Base-by-base conservation (phyloP, 2,888 invertebrate species). In the Nomada lathburiana region DNA sequence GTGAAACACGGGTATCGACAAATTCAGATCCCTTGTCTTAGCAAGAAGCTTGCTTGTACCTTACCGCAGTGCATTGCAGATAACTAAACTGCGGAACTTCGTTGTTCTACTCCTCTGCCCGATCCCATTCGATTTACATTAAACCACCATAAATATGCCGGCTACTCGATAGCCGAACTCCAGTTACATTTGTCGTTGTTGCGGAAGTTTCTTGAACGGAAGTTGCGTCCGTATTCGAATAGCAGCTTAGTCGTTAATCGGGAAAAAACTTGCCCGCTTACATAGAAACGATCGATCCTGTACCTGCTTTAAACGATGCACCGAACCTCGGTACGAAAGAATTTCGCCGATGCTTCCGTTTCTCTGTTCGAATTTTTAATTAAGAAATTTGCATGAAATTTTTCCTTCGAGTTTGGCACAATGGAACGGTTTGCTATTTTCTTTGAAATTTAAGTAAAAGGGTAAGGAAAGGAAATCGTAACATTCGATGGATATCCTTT, bases 101-200 rank as follows among this genome's bases (percentile, higher is more conserved):
- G 60, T 59, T 68, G 71, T 52, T 47, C 67, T 29, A 74, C 71
- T 76, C 52, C 42, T 36, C 29, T 55, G n/a, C 63, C 20, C 57
- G 50, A 55, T 63, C 73, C 69, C 67, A 59, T 77, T 76, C 65
- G 63, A 85, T 72, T 86, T 85, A 59, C 81, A 78, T 83, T 81
- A 76, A 62, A 85, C 53, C 60, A 52, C 20, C 59, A 64, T 83
- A 80, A 80, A 82, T 67, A 77, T 65, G 36, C 57, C 53, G 55
- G 55, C 50, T 36, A 59, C 68, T 84, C 74, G 79, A 79, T 77
- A 63, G 67, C 53, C 68, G 26, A 72, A 75, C 62, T 71, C 68
- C 57, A 57, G 69, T 79, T 80, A 76, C 79, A 76, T 80, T 76
- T 76, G 76, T 76, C 84, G 73, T 62, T 71, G 70, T 76, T 71